Evolutionary conservation across 2,888 invertebrate species (phyloP), one percentile per base, ranked within the genome.

Genomic region (Mycalesis mineus): DNA sequence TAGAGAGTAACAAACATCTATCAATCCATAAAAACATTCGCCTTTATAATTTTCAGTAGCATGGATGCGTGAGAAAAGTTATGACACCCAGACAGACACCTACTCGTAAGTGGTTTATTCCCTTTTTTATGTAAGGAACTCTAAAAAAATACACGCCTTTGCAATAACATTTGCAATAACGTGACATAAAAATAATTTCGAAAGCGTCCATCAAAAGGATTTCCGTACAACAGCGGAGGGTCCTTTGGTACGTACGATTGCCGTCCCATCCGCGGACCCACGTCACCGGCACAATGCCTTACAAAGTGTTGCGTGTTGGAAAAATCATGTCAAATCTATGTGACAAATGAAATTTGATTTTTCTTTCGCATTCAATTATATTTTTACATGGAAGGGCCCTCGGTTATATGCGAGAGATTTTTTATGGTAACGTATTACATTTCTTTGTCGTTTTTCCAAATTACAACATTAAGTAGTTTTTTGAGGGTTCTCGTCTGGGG

Each of bases 241-340:
- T 74, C 80, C 78, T 76, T 84, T 83, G 76, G 80, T 81, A 82
- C 68, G 75, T 73, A 80, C 80, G 78, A 81, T 80, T 68, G 63
- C 65, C 66, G 73, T 66, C 68, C 70, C 75, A 74, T 75, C 74
- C 70, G 68, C 63, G 71, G 69, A 87, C 88, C 88, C 88, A 83
- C 82, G 74, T 88, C 88, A 88, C 63, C 70, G 61, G 70, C 73
- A 88, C 88, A 88, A 88, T 84, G 74, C 78, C 65, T 60, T 65
- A 72, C 74, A 78, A 74, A 77, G 76, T 75, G 78, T 72, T 78
- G 76, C 75, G 75, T 75, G 80, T 76, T 78, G 70, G 72, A 78
- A 73, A 82, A 79, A 70, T 66, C 72, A 74, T 70, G 73, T 69
- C 69, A 74, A 75, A 77, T 71, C 72, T 70, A 74, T 74, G 73